These are phyloP conservation scores for Lycodopsis pacificus DNA, from an alignment of 2,797 vertebrate species.

Conservation along the genomic window DNA sequence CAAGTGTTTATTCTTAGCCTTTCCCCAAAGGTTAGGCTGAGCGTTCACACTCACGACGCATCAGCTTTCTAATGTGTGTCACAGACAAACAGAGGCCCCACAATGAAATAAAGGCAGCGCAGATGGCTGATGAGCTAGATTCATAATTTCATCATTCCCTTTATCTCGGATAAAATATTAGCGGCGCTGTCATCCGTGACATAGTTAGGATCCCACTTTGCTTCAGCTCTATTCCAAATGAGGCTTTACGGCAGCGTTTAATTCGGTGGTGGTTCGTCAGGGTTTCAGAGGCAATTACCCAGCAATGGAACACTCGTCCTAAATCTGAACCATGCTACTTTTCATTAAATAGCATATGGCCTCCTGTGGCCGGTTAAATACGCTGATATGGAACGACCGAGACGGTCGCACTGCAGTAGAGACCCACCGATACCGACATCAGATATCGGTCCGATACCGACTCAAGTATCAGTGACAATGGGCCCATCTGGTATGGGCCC, in stretches of 20 bases:
- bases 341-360: constrained; percentile 73
- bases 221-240: constrained; percentile 55
- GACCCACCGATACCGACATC: neutral
- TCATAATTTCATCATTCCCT: constrained; percentile 51
- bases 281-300: constrained; percentile 73
- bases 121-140: constrained; percentile 59
- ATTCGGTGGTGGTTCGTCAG: constrained; percentile 63
- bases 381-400: constrained; percentile 47
- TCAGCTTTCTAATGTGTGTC: constrained; percentile 70
- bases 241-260: constrained; percentile 62
- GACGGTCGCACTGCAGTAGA: constrained; percentile 35
- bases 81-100: constrained; percentile 23
- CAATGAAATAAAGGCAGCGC: constrained; percentile 41
- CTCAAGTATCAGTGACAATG: no score
- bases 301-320: constrained; percentile 60
- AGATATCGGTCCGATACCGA: no score
- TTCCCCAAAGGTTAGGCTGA: constrained; percentile 76
- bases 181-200: constrained; percentile 44
- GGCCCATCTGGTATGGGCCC: no score
- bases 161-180: constrained; percentile 58
- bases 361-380: constrained; percentile 63
- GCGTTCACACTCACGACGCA: constrained; percentile 57
- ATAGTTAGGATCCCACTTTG: constrained; percentile 59
- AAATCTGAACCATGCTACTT: constrained; percentile 71
- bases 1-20: constrained; percentile 81